Evolutionary conservation across 2,888 invertebrate species (phyloP), one percentile per base, ranked within the genome.

Genomic region (Dryobota labecula): DNA sequence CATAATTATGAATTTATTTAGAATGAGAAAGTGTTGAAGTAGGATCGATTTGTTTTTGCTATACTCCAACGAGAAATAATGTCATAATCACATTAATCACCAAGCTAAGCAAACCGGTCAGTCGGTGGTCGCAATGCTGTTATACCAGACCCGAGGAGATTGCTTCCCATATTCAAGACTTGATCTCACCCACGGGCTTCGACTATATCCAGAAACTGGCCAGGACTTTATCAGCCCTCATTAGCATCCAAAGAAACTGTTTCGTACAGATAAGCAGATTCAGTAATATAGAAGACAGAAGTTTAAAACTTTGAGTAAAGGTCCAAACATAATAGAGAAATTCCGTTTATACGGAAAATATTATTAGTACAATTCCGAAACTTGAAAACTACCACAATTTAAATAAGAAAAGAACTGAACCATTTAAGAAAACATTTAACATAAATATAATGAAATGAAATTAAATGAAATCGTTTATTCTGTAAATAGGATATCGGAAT

Each of bases 321-420:
- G 27, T 49, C 43, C 13, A 45, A 54, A 76, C 13, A 30, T 41
- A 20, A 30, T 43, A 56, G 45, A 20, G 18, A 47, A 72, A 47
- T 76, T 56, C 27, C n/a, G 47, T 75, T 64, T 38, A 66, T 36
- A 36, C 47, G 15, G 43, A 76, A 76, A 67, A 60, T 69, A 54
- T 60, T 76, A 47, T 47, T 56, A 51, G 11, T 24, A 38, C 15
- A 38, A 58, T 66, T 58, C 20, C 7, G 33, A 57, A 66, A 64
- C 65, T 30, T 77, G 47, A 41, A 27, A 43, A 76, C 47, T 77
- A 70, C 13, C n/a, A 27, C 54, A 70, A 70, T 45, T 74, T 38
- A 38, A 36, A 36, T 6, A 47, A 11, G 24, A 47, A 41, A 41
- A 20, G 2, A 47, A 8, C 24, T 49, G 53, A 36, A 76, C 15